Base-by-base conservation (phyloP, 2,888 invertebrate species). In the Geophilus truncorum region DNA sequence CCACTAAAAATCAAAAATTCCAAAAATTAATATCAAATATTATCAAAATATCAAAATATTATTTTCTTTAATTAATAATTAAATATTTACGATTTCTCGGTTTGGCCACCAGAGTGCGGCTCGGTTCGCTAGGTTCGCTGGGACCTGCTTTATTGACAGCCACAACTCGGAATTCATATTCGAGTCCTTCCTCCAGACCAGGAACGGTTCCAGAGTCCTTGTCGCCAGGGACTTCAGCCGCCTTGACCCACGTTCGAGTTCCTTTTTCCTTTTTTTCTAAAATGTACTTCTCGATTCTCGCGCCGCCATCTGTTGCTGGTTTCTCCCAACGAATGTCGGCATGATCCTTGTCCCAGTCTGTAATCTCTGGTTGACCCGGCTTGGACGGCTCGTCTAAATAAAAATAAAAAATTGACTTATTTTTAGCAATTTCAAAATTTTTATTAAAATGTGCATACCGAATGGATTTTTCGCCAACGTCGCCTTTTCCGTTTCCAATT, bases 391-490 rank as follows among this genome's bases (percentile, higher is more conserved):
- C 93, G 85, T 96, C 92, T 92, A 83, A 32, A 30, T 30, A 77
- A 76, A 32, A 81, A 45, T 30, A 81, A 18, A 77, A n/a, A n/a
- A n/a, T n/a, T n/a, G n/a, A n/a, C n/a, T n/a, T n/a, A n/a, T n/a
- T n/a, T n/a, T n/a, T n/a, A n/a, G n/a, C n/a, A n/a, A n/a, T n/a
- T n/a, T n/a, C n/a, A n/a, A n/a, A n/a, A n/a, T n/a, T n/a, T n/a
- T n/a, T n/a, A n/a, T n/a, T n/a, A n/a, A n/a, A n/a, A n/a, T n/a
- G 90, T 89, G 86, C n/a, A 30, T 87, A 91, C 91, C 98, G 88
- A 92, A 99, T 23, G 99, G 98, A 91, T 99, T 98, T 89, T 99
- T 99, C 80, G 99, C 98, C 12, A 97, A 87, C 81, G 94, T 94
- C 0, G 95, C 92, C 40, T 92, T 91, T 84, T 96, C 96, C 0